phyloP scores from a whole-genome alignment of 37 sponge, comb jelly and placozoan species.

The Tethya wilhelma region DNA sequence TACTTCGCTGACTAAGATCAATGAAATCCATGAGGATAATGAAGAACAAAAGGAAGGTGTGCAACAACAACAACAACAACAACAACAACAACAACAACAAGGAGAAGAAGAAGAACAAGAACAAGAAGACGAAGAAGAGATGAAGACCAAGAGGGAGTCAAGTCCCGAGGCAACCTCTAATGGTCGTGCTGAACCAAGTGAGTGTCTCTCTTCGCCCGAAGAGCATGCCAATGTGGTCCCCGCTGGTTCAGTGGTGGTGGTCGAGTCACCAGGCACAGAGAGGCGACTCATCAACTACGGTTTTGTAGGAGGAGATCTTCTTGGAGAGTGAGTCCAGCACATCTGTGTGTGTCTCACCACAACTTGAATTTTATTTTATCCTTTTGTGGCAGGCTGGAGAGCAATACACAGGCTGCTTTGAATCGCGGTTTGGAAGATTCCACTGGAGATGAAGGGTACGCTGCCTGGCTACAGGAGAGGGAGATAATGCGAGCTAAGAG shows the following conservation, averaged over 20 bases:
- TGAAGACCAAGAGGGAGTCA: neutral
- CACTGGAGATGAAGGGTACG: slow-evolving; percentile 15
- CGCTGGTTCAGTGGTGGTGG: neutral
- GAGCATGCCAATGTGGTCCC: neutral
- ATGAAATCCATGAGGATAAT: too few relatives aligned
- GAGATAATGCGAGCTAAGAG: slow-evolving; percentile 5
- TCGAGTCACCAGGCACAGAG: neutral
- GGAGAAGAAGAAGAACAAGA: neutral
- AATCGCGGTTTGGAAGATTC: neutral
- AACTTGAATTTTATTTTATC: too few relatives aligned
- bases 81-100: too few relatives aligned
- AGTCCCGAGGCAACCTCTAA: too few relatives aligned
- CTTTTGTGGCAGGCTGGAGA: slow-evolving; percentile 6
- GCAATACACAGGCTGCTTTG: neutral
- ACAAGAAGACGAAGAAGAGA: neutral
- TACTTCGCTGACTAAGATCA: too few relatives aligned
- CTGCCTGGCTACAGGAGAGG: slow-evolving; percentile 4
- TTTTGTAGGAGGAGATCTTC: too few relatives aligned
- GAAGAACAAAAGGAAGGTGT: too few relatives aligned
- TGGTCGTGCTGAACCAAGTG: too few relatives aligned
- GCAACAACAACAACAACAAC: too few relatives aligned
- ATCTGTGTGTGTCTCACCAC: neutral
- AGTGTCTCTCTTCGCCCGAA: too few relatives aligned
- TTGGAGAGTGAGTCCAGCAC: too few relatives aligned
- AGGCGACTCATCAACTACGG: too few relatives aligned